Evolutionary conservation across 2,113 vertebrate genomes (phyloP), one percentile per base, ranked within the genome.

Genomic region (Lutjanus erythropterus): DNA sequence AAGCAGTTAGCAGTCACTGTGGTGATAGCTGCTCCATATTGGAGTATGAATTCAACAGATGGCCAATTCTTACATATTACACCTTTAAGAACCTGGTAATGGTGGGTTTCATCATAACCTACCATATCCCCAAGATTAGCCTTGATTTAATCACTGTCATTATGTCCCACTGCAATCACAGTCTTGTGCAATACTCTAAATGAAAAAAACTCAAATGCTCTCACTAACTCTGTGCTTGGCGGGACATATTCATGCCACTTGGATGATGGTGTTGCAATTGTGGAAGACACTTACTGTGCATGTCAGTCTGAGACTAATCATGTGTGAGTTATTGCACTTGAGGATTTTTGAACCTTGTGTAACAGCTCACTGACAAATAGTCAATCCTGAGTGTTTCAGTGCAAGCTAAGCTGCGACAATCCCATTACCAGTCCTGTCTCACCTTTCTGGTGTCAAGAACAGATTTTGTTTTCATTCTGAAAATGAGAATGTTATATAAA

Each of bases 341-440:
- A 46, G 50, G 35, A 66, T 41, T 47, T 72, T 68, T 21, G 46
- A 66, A 60, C 37, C 62, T 41, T 52, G n/a, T 66, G 27, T 37
- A 37, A 31, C 44, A 23, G 37, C 37, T 55, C 46, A 18, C 66
- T 14, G 60, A 72, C 53, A 67, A 72, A 76, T 41, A 66, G 50
- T 59, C 42, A 3, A 37, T 71, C 49, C 35, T 41, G 4, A 35
- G 21, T 29, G 73, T 50, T 58, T 71, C 19, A 21, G 44, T 37
- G 25, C 56, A 50, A 50, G 58, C 25, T 75, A 65, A 80, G 14
- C 76, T 47, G 49, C 37, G 46, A 67, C 60, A 81, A 81, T 77
- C 73, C 47, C 39, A 68, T 81, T 73, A 46, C 35, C 6, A 15
- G 31, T 18, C 23, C 50, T 23, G 35, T 16, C 27, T 61, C n/a